phyloP scores from a whole-genome alignment of 1,140 invertebrate species.

The Ceratina calcarata region DNA sequence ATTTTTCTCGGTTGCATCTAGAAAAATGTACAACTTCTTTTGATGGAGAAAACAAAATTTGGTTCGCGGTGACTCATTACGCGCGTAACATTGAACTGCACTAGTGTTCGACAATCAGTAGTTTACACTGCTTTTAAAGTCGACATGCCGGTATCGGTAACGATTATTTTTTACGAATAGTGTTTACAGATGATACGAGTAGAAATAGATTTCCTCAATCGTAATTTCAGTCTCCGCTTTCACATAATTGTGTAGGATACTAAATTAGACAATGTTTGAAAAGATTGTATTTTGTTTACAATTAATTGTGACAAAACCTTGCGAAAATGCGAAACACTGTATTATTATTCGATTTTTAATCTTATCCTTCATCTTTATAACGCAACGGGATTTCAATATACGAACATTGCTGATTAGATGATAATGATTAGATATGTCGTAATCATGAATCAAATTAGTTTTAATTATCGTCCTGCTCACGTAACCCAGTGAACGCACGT shows the following conservation, averaged over 20 bases:
- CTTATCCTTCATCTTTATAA: no score
- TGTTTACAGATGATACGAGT: conserved; percentile 47
- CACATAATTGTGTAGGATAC: no score
- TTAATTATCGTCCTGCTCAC: not conserved
- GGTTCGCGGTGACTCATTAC: not conserved
- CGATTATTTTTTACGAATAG: conserved; percentile 60
- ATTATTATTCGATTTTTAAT: no score
- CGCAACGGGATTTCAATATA: no score
- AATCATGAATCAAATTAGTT: not conserved
- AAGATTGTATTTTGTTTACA: no score
- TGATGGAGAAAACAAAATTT: not conserved
- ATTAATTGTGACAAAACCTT: not conserved
- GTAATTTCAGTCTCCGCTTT: not conserved
- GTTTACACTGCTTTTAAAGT: conserved; percentile 47
- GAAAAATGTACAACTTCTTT: not conserved
- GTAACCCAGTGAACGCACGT: not conserved
- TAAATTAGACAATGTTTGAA: no score
- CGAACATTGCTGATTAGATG: not conserved
- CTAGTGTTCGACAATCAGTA: conserved; percentile 29
- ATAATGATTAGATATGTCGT: conserved; percentile 1
- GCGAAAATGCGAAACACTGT: no score
- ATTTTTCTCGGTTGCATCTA: conserved; percentile 75
- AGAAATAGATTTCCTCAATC: conserved; percentile 19
- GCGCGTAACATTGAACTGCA: conserved; percentile 35
- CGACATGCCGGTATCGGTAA: conserved; percentile 39